These are phyloP conservation scores for Diphyllodes magnificus DNA, from an alignment of 2,113 vertebrate genomes.

Conservation along the genomic window DNA sequence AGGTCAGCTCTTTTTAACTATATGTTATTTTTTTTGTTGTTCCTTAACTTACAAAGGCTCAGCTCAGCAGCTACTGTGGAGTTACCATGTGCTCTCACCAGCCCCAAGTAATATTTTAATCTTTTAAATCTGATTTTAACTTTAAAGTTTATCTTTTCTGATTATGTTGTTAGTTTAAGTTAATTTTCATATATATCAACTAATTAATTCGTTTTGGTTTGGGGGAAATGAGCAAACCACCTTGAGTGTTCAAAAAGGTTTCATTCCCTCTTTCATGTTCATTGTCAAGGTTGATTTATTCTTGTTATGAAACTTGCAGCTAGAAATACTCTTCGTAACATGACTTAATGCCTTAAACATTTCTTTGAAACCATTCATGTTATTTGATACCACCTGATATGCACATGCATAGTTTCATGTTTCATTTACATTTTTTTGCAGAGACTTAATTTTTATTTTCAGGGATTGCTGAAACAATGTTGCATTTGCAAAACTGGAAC, in stretches of 20 bases:
- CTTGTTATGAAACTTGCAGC: slow-evolving; percentile 11
- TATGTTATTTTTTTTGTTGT: not conserved
- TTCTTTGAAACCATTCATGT: slow-evolving; percentile 19
- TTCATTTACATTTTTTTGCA: slow-evolving; percentile 12
- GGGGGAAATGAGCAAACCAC: slow-evolving; percentile 11
- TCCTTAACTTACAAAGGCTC: not conserved
- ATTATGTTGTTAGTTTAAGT: slow-evolving; percentile 20
- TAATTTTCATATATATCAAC: slow-evolving; percentile 45
- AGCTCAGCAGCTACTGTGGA: not conserved
- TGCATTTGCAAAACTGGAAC: not conserved
- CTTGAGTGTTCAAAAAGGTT: slow-evolving; percentile 46
- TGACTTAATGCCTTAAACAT: slow-evolving; percentile 40
- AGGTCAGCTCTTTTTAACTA: not conserved
- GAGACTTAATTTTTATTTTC: not conserved
- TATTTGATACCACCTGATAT: not conserved
- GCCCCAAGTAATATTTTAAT: slow-evolving; percentile 35
- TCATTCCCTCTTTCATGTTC: slow-evolving; percentile 13
- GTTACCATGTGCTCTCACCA: not conserved
- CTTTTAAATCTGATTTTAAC: slow-evolving; percentile 7
- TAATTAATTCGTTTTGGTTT: not conserved
- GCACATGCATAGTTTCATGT: not conserved
- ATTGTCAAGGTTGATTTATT: slow-evolving; percentile 36
- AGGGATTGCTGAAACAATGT: not conserved
- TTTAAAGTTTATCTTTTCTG: slow-evolving; percentile 23
- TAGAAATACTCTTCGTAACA: not conserved